A percentile compares a stretch with the other conserved stretches of the same genome.
Conservation (phyloP, 2,797 vertebrate genomes). For the Intellagama lesueurii region DNA sequence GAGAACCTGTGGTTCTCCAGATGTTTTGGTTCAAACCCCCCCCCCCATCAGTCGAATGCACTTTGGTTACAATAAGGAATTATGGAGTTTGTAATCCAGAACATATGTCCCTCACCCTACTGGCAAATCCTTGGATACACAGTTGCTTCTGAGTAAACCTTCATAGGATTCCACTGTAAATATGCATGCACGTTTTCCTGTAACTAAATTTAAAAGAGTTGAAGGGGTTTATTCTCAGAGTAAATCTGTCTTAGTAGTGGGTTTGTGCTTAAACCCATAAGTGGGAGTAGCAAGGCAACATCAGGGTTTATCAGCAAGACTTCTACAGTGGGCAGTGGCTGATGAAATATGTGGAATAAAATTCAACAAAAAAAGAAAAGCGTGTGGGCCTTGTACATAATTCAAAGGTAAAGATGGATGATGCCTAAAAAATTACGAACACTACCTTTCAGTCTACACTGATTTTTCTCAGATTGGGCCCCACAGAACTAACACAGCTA, state of each 20-base stretch:
- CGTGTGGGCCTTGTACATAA: no score
- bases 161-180: neutral
- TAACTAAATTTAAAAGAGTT: neutral
- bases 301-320: no score
- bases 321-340: no score
- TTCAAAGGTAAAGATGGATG: no score
- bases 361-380: no score
- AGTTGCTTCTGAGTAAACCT: neutral
- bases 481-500: no score
- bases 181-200: neutral
- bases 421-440: no score
- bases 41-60: neutral
- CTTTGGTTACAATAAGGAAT: neutral
- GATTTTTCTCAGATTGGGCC: no score
- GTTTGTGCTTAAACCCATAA: neutral
- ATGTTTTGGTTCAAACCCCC: neutral
- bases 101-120: neutral
- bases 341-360: no score
- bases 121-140: neutral
- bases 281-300: no score
- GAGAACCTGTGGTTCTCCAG: neutral
- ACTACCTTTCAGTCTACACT: no score
- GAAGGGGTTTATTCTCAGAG: neutral
- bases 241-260: no score
- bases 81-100: neutral